Conservation (phyloP, 2,113 vertebrate genomes). For the Nothoprocta perdicaria region DNA sequence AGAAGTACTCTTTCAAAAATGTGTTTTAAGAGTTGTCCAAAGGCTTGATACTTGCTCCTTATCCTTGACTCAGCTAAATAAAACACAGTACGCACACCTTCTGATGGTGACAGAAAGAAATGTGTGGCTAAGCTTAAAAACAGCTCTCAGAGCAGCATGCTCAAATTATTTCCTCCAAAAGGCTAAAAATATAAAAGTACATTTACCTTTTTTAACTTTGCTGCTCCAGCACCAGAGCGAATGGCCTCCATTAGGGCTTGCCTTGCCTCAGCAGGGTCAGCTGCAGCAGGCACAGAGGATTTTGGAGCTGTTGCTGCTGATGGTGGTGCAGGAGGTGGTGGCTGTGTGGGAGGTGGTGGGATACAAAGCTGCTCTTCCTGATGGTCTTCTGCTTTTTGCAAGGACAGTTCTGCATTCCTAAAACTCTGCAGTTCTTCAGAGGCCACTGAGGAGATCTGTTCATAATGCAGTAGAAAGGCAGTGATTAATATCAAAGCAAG, state of each 20-base stretch:
- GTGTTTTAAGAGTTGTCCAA: not conserved
- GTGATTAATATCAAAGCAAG: not conserved
- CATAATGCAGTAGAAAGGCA: not conserved
- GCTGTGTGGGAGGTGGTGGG: constrained; percentile 30
- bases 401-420: constrained; percentile 39
- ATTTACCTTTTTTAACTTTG: constrained; percentile 88
- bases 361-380: not conserved
- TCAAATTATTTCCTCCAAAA: not conserved
- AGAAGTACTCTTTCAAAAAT: not conserved
- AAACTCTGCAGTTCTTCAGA: constrained; percentile 81
- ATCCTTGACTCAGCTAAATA: not conserved
- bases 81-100: not conserved
- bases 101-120: not conserved
- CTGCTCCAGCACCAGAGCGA: constrained; percentile 89
- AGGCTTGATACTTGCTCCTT: not conserved
- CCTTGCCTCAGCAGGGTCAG: constrained; percentile 74
- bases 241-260: constrained; percentile 92
- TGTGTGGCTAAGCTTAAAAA: not conserved
- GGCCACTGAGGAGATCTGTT: constrained; percentile 85
- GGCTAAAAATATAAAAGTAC: not conserved
- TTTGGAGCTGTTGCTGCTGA: constrained; percentile 12
- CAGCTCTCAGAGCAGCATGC: not conserved
- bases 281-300: constrained; percentile 5
- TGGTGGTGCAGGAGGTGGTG: constrained; percentile 27
- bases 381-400: not conserved